phyloP scores from a whole-genome alignment of 2,888 invertebrate genomes.

The Dasypolia templi region DNA sequence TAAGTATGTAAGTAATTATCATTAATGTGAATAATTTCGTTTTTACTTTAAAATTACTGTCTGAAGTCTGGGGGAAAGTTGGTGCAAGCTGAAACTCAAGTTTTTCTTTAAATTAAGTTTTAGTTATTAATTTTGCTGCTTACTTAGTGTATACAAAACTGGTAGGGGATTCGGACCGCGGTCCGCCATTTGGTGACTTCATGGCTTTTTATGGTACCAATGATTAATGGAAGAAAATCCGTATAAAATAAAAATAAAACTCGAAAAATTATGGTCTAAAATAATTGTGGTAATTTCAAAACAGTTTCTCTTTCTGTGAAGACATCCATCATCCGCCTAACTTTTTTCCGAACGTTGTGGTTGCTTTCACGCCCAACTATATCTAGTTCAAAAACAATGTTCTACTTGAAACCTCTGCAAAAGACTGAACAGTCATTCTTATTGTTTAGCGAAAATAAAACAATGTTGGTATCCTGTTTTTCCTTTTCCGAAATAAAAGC shows the following conservation, averaged over 20 bases:
- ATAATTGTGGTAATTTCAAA: not conserved
- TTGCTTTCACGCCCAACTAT: not conserved
- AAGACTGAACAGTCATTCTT: not conserved
- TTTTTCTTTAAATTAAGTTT: too few relatives aligned
- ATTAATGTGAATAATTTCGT: too few relatives aligned
- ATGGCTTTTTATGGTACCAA: too few relatives aligned
- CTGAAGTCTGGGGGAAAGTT: too few relatives aligned
- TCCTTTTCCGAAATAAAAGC: slow-evolving; percentile 31
- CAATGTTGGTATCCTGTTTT: not conserved
- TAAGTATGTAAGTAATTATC: too few relatives aligned
- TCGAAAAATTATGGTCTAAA: not conserved
- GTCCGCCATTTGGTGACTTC: too few relatives aligned
- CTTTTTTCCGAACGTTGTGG: too few relatives aligned
- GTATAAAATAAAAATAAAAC: not conserved
- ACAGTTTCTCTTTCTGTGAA: not conserved
- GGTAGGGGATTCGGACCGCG: too few relatives aligned
- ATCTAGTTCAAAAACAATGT: not conserved
- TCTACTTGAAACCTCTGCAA: not conserved
- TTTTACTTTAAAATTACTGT: too few relatives aligned
- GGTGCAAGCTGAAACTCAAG: too few relatives aligned
- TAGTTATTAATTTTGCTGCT: too few relatives aligned
- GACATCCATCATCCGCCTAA: not conserved
- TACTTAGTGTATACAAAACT: too few relatives aligned
- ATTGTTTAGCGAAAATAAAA: not conserved
- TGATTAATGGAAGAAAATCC: not conserved